Evolutionary conservation across 2,113 vertebrate genomes (phyloP), one percentile per base, ranked within the genome.

Genomic region (Nipponia nippon): DNA sequence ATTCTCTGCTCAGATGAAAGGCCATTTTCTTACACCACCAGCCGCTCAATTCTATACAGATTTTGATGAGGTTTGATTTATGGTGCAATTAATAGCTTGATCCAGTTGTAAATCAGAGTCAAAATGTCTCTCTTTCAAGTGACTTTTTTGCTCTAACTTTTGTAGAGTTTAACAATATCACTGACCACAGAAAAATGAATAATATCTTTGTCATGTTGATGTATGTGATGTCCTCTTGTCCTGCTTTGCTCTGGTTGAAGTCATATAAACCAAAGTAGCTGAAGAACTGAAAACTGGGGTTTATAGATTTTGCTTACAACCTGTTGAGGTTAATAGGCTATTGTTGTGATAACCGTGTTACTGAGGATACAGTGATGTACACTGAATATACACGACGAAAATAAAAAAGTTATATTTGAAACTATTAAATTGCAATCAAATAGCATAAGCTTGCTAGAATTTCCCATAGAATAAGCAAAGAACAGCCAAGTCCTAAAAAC

Each of bases 241-340:
- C 59, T 94, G 40, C 76, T 47, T 95, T 89, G 50, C 84, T 97
- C 80, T 94, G 58, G 67, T 80, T 93, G 14, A 70, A 94, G 49
- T 92, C 42, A 23, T 47, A 32, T 11, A 94, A 94, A 80, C 70
- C 50, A 66, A 85, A 94, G 29, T 40, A 89, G 25, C 2, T 77
- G 67, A 94, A 89, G 53, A 91, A 69, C 27, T 61, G 40, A 97
- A 85, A 89, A 53, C 30, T 62, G 70, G 38, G 26, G 6, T 89
- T 97, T 91, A 44, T 25, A 80, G 59, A 66, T 80, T 89, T 77
- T 92, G 40, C 55, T 89, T 44, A 87, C 69, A 76, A 36, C 22
- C 40, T 67, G 4, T n/a, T 62, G 63, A 93, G 42, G 38, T 67
- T 83, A 71, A 63, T 4, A 90, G 55, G 44, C 25, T 93, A 36